Evolutionary conservation across 2,888 invertebrate species (phyloP).

Genomic region (Cloeon dipterum): DNA sequence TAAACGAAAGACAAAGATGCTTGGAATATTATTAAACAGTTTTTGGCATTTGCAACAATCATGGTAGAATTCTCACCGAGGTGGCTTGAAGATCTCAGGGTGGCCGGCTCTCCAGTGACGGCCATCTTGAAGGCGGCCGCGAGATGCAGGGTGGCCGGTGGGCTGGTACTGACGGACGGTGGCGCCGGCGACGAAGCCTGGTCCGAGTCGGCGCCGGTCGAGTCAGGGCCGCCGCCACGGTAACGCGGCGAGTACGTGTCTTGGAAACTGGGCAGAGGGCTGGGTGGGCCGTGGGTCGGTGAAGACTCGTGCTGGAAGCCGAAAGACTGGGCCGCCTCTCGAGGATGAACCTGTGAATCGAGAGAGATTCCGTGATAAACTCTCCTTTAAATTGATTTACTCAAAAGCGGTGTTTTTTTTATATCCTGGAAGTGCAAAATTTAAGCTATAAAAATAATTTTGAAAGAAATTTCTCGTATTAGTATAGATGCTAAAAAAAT

Average conservation of each 20-base stretch:
- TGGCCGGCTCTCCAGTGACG: conserved; percentile 20
- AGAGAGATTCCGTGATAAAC: conserved; percentile 6
- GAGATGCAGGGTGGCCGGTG: conserved; percentile 3
- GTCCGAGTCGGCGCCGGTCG: conserved; percentile 4
- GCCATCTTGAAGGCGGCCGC: conserved; percentile 45
- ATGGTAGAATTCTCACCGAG: too few species aligned
- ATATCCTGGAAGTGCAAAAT: too few species aligned
- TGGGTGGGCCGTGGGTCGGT: conserved; percentile 22
- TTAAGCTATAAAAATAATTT: too few species aligned
- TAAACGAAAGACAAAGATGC: too few species aligned
- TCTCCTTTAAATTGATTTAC: too few species aligned
- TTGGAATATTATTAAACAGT: too few species aligned
- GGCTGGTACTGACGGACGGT: conserved; percentile 26
- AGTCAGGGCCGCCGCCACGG: conserved; percentile 20
- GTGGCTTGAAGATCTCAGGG: not conserved
- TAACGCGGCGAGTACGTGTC: conserved; percentile 54
- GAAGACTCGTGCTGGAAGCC: conserved; percentile 1
- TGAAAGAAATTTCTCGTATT: too few species aligned
- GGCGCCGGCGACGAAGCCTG: conserved; percentile 4
- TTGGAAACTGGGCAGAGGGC: conserved; percentile 62
- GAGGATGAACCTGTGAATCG: conserved; percentile 7
- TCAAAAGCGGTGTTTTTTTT: too few species aligned
- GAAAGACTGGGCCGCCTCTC: conserved; percentile 5
- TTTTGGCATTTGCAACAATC: too few species aligned
- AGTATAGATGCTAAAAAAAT: too few species aligned